Evolutionary conservation across 2,797 vertebrate genomes (phyloP).

Genomic region (Acipenser ruthenus): DNA sequence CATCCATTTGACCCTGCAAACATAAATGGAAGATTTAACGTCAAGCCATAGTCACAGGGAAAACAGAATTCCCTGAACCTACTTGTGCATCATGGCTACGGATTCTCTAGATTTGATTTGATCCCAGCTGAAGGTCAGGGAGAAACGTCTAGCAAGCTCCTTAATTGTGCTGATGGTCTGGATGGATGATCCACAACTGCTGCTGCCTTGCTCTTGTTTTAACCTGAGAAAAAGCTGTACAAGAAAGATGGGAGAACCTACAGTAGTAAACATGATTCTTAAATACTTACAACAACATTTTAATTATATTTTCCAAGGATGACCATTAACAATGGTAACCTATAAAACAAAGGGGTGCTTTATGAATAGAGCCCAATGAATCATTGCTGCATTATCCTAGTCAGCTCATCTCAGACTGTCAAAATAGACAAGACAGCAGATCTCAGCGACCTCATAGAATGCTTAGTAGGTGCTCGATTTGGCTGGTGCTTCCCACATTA

Average conservation of each 20-base stretch:
- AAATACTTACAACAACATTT: no score
- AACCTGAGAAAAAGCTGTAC: constrained; percentile 69
- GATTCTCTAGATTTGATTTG: constrained; percentile 78
- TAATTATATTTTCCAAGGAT: no score
- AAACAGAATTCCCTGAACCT: constrained; percentile 17
- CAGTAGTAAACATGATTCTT: no score
- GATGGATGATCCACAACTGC: constrained; percentile 48
- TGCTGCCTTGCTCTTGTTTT: constrained; percentile 58
- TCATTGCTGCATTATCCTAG: no score
- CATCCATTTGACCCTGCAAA: background rate
- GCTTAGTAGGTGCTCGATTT: no score
- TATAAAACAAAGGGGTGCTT: no score
- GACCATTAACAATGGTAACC: no score
- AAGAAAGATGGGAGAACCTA: background rate
- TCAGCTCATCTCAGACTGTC: no score
- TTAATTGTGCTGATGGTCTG: constrained; percentile 81
- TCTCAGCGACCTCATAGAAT: no score
- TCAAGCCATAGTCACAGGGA: background rate
- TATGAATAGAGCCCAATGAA: no score
- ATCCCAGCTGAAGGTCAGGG: constrained; percentile 81
- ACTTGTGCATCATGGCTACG: constrained; percentile 87
- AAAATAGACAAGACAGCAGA: no score
- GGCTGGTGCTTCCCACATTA: no score
- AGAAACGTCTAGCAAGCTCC: constrained; percentile 81
- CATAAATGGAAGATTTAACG: background rate